Evolutionary conservation across 2,797 vertebrate species (phyloP), one percentile per base, ranked within the genome.

Genomic region (Sebastes umbrosus): DNA sequence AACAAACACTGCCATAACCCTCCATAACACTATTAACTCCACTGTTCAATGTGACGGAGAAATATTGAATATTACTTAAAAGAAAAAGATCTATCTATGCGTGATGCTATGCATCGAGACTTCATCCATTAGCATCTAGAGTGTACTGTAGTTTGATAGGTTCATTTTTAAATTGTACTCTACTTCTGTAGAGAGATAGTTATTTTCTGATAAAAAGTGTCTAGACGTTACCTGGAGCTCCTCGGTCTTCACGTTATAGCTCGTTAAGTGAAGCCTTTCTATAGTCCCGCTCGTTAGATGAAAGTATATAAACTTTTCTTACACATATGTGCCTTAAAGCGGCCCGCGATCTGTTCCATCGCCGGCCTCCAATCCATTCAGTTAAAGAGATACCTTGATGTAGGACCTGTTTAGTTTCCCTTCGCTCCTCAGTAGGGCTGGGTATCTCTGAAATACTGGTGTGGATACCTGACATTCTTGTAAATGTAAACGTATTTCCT

Each of bases 241-340:
- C 72, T 69, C 69, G 7, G 80, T 75, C 89, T 91, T 93, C 90
- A 90, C 87, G 1, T 76, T 87, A 90, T 90, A 90, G 86, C 90
- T 88, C 39, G 70, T 91, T 64, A 72, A 74, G 89, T 91, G 90
- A 89, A 90, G 88, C 84, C 0, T 86, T 84, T 82, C 85, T 89
- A 82, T 87, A 84, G 77, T 81, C 76, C 79, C 84, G 90, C 89
- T 91, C 59, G 25, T 90, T 83, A 88, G 84, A 75, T 86, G 8
- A 80, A 80, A 73, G 62, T 81, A 86, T 89, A 87, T 87, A 59
- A 85, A 85, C 81, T 27, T 71, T 82, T 89, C 73, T 72, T 71
- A 92, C 89, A 92, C 92, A 60, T 4, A 90, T 3, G 93, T 94
- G 93, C 93, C 93, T 94, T 94, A 93, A 87, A 58, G 32, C 0